Percentiles rank a stretch among this genome's conserved stretches.
phyloP scores from a whole-genome alignment of 2,797 vertebrate genomes.

The Propithecus perrieri region DNA sequence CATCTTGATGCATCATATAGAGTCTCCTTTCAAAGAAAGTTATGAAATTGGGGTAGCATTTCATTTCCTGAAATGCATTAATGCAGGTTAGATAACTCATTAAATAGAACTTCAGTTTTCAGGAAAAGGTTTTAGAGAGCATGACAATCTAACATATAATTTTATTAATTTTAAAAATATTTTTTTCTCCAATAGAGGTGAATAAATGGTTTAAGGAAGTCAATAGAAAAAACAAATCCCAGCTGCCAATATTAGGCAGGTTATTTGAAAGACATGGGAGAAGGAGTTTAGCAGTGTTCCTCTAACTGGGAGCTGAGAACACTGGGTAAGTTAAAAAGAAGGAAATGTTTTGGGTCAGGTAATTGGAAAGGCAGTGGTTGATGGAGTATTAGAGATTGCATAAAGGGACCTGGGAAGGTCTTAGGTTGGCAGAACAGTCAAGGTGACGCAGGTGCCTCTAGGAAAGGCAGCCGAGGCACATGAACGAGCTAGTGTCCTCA shows the following conservation, averaged over 20 bases:
- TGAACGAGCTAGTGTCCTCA: background rate
- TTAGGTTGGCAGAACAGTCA: background rate
- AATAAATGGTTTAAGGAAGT: background rate
- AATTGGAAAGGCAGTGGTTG: background rate
- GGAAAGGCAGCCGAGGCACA: background rate
- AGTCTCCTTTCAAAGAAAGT: background rate
- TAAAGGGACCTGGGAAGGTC: background rate
- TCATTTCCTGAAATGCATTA: background rate
- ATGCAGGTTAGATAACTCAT: background rate
- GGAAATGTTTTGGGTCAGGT: background rate
- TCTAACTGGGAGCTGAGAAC: background rate
- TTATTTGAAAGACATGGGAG: background rate
- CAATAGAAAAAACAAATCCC: background rate
- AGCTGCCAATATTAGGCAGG: background rate
- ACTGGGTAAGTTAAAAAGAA: background rate
- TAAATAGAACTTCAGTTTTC: background rate
- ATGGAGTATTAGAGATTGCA: background rate
- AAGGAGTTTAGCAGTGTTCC: background rate
- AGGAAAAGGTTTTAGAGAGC: background rate
- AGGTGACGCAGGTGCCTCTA: background rate
- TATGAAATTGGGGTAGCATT: background rate
- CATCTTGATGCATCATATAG: background rate
- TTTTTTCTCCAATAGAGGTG: background rate
- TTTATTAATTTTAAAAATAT: conserved; percentile 28
- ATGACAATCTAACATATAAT: background rate